Conservation (phyloP, 2,888 invertebrate genomes). For the Tetramorium bicarinatum region DNA sequence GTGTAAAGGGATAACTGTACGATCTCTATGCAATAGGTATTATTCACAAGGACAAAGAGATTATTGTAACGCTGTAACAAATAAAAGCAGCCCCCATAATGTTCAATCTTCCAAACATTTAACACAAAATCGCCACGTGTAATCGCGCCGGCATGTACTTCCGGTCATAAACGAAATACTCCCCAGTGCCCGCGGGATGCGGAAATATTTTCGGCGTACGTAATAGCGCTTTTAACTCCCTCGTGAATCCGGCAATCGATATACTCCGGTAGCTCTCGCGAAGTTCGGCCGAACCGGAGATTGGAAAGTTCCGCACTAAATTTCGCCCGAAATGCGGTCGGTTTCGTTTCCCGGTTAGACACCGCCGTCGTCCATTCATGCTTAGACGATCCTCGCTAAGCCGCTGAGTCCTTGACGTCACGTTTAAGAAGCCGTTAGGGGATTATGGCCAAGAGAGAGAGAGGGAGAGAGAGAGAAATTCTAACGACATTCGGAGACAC, state of each 20-base stretch:
- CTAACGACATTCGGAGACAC: background rate
- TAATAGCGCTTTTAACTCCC: slow-evolving; percentile 32
- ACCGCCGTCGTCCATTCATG: slow-evolving; percentile 23
- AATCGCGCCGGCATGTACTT: slow-evolving; percentile 3
- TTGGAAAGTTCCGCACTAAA: slow-evolving; percentile 54
- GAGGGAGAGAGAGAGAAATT: background rate
- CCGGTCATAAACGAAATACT: slow-evolving; percentile 20
- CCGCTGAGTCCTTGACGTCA: slow-evolving; percentile 24
- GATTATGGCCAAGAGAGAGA: background rate
- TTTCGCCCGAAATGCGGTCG: slow-evolving; percentile 31
- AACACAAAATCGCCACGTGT: background rate
- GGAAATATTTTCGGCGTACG: slow-evolving; percentile 34
- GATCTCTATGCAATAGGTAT: background rate
- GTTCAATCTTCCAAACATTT: background rate
- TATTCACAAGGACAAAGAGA: background rate
- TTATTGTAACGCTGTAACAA: background rate
- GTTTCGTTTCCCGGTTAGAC: slow-evolving; percentile 38
- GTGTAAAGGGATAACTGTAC: background rate
- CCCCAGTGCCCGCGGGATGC: background rate
- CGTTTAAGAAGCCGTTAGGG: slow-evolving; percentile 18
- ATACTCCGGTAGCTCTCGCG: slow-evolving; percentile 26
- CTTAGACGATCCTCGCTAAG: slow-evolving; percentile 18
- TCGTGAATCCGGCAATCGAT: slow-evolving; percentile 45
- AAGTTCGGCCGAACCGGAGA: slow-evolving; percentile 27
- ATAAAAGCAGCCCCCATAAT: background rate